phyloP scores from a whole-genome alignment of 2,113 vertebrate species.

The Aphelocoma coerulescens region DNA sequence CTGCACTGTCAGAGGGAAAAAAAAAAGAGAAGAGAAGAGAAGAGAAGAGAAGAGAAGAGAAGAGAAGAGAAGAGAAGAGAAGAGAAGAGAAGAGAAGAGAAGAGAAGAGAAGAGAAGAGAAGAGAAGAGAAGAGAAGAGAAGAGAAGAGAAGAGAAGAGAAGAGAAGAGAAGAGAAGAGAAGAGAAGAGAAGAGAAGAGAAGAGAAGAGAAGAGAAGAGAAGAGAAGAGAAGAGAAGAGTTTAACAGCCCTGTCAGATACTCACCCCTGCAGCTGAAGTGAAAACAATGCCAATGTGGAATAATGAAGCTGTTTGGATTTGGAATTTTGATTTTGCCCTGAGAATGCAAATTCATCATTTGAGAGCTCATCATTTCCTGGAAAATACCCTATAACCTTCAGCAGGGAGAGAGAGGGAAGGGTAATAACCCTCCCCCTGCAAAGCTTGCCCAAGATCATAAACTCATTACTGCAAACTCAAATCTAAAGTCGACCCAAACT shows the following conservation, averaged over 20 bases:
- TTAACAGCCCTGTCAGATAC: background rate
- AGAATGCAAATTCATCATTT: background rate
- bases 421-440: background rate
- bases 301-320: background rate
- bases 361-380: background rate
- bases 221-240: background rate
- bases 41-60: too few relatives aligned
- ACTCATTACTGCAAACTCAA: slow-evolving; percentile 13
- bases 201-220: background rate
- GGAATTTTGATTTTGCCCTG: background rate
- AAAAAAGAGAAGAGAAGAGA: background rate
- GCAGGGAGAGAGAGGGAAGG: background rate
- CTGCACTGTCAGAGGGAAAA: background rate
- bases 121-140: too few relatives aligned
- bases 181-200: too few relatives aligned
- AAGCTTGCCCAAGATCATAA: slow-evolving; percentile 31
- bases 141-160: too few relatives aligned
- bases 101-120: too few relatives aligned
- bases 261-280: background rate
- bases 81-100: too few relatives aligned
- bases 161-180: background rate
- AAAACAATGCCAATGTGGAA: background rate
- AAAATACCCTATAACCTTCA: slow-evolving; percentile 8
- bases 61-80: too few relatives aligned
- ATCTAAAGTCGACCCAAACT: slow-evolving; percentile 39